Evolutionary conservation across 2,113 vertebrate genomes (phyloP).

Genomic region (Gallinago media): DNA sequence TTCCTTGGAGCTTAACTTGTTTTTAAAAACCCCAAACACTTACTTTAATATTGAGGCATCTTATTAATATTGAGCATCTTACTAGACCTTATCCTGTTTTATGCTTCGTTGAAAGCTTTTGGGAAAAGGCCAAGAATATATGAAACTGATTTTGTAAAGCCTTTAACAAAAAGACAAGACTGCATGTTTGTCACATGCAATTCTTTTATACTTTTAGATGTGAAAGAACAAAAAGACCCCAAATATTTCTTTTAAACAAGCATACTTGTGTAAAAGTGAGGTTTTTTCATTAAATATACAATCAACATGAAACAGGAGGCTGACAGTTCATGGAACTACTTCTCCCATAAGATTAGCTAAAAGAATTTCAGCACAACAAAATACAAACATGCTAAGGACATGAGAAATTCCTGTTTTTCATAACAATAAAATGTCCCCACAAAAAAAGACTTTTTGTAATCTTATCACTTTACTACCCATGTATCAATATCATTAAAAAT

Average conservation of each 20-base stretch:
- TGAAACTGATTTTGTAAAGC: not conserved
- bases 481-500: not conserved
- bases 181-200: not conserved
- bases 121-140: not conserved
- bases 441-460: not conserved
- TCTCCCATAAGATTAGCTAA: not conserved
- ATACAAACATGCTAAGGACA: not conserved
- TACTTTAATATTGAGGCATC: not conserved
- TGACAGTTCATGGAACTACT: not conserved
- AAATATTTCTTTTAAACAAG: not conserved
- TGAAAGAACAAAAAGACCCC: not conserved
- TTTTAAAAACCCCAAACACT: not conserved
- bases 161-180: not conserved
- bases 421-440: not conserved
- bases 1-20: not conserved
- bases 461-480: not conserved
- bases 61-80: no score
- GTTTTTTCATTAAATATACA: not conserved
- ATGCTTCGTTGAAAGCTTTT: not conserved
- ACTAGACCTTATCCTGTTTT: not conserved
- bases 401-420: not conserved
- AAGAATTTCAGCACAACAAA: not conserved
- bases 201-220: not conserved
- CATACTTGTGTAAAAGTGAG: not conserved
- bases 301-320: not conserved